phyloP scores from a whole-genome alignment of 2,797 vertebrate species.

The Enteromius paludinosus region DNA sequence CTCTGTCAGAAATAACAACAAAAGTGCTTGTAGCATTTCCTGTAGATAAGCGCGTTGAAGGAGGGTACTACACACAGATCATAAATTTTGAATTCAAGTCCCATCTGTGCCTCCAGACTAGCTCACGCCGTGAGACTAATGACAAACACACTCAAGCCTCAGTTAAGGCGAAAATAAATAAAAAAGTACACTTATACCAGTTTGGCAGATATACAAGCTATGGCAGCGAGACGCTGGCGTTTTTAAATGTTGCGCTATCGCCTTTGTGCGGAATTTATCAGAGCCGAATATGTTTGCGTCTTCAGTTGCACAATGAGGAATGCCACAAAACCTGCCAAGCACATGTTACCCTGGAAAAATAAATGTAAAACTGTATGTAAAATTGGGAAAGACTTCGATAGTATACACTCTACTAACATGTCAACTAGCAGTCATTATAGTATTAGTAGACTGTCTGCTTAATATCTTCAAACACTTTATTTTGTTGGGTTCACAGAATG shows the following conservation, averaged over 20 bases:
- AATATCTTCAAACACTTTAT: too few relatives aligned
- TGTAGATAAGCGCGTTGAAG: slow-evolving; percentile 68
- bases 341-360: not conserved
- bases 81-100: slow-evolving; percentile 78
- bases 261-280: not conserved
- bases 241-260: not conserved
- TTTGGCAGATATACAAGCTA: slow-evolving; percentile 32
- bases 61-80: slow-evolving; percentile 68
- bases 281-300: not conserved
- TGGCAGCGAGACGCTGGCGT: not conserved
- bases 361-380: not conserved
- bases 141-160: slow-evolving; percentile 66
- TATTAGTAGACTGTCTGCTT: too few relatives aligned
- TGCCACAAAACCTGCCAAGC: not conserved
- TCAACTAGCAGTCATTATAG: too few relatives aligned
- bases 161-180: slow-evolving; percentile 42
- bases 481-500: too few relatives aligned
- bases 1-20: slow-evolving; percentile 70
- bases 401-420: too few relatives aligned
- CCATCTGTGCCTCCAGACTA: slow-evolving; percentile 66
- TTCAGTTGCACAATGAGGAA: not conserved
- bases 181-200: slow-evolving; percentile 34
- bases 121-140: slow-evolving; percentile 62
- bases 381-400: not conserved
- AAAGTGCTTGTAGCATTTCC: slow-evolving; percentile 67